Evolutionary conservation across 2,888 invertebrate genomes (phyloP), one percentile per base, ranked within the genome.

Genomic region (Pegoplata infirma): DNA sequence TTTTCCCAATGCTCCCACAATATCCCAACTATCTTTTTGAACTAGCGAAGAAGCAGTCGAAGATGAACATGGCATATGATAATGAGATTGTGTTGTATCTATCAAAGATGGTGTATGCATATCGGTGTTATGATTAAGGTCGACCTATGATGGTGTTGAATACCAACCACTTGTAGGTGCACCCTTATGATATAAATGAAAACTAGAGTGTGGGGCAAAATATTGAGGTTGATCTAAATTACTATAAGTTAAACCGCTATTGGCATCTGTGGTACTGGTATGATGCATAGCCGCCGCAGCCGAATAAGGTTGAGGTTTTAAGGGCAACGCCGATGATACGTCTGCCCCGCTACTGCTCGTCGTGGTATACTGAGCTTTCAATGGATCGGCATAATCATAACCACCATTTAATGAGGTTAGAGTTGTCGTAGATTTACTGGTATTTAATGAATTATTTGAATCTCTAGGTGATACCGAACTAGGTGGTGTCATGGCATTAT

Each of bases 391-490:
- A 90, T 95, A 94, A 86, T 92, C 91, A 87, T 92, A 87, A 28
- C 86, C 86, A 82, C 94, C 92, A 8, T 82, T 82, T 1, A 71
- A 69, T 17, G 64, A 64, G 47, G 80, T 76, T 7, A 81, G 73
- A 14, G 81, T 69, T 12, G 69, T 63, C 2, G 73, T 51, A n/a
- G 79, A 49, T 63, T 80, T 80, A 88, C 90, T 82, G 76, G 90
- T 86, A 80, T 88, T 87, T 40, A 85, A 81, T 80, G 91, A 84
- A 88, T 95, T 87, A 92, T 92, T 88, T 91, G 93, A 96, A 86
- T 98, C 98, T 78, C 97, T 92, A 0, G 98, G 98, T 5, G 98
- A 98, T 1, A 98, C 98, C 3, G 98, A 98, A n/a, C 97, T 97
- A 63, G 98, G 98, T 64, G 98, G 98, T 4, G 98, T 98, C 96